Base-by-base conservation (phyloP, 2,113 vertebrate genomes). In the Holacanthus passer region DNA sequence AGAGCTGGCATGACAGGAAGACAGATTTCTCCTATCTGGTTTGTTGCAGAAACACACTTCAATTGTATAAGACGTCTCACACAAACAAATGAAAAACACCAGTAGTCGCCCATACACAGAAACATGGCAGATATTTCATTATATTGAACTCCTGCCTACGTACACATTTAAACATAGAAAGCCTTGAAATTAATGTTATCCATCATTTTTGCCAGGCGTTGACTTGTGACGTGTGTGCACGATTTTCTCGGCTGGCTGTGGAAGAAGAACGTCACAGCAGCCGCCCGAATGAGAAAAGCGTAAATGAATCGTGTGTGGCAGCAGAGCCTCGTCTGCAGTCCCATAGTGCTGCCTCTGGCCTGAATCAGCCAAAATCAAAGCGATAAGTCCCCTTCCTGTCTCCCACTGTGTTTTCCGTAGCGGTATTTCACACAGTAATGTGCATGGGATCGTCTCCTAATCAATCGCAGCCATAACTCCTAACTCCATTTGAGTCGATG, bases 301-400 rank as follows among this genome's bases (percentile, higher is more conserved):
- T 27, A 82, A 68, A 76, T 79, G 37, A 50, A 35, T 24, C 5
- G 58, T 59, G 22, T 31, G 55, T 73, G 53, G 55, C 50, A 86
- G 74, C 73, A 63, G 55, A 78, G 50, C 22, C 14, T 55, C 27
- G 11, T 67, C 48, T 55, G 35, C 7, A 12, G 65, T 63, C 69
- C 55, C 65, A 72, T 1, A 62, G 47, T 60, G 41, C 76, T 27
- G 82, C 71, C 52, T 82, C 89, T 88, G 89, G 79, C 68, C 74
- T 64, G 39, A 89, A 83, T 90, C 84, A 87, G 39, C 74, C 75
- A 68, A 89, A 92, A 67, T 90, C 77, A 77, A 84, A 84, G 71
- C 31, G 62, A 85, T 84, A 83, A 81, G 56, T 82, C 63, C 68
- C 77, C 81, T 82, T 89, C 74, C 72, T 81, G 77, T 78, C 71